Base-by-base conservation (phyloP, 2,797 vertebrate species). In the Lagorchestes hirsutus region DNA sequence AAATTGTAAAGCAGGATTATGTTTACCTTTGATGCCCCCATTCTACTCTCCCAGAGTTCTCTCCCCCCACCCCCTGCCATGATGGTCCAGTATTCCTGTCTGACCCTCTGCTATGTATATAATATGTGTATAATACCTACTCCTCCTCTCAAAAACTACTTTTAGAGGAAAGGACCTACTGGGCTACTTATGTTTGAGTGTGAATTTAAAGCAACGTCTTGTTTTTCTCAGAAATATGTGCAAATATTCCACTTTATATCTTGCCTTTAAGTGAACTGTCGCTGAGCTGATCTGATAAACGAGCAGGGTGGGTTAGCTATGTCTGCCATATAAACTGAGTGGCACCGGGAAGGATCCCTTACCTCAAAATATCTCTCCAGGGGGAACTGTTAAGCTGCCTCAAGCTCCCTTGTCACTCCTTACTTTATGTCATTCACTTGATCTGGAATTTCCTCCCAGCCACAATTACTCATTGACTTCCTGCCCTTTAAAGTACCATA, bases 101-200 rank as follows among this genome's bases (percentile, higher is more conserved):
- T 40, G 18, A 74, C 67, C 18, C 67, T 74, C 18, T 40, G 67
- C 18, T 74, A 40, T 10, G n/a, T 40, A 40, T 40, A 22, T 40
- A 18, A 74, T 74, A 40, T 6, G 34, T n/a, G 34, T 74, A 1
- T 74, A 16, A 74, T 74, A n/a, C 18, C 18, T 74, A 74, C 40
- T 13, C n/a, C 46, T 59, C 40, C 40, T 50, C 29, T 67, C 91
- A 55, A 95, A 95, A 58, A 9, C 58, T 58, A 16, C 93, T 92
- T 95, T 56, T 59, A 95, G 59, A 92, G 46, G n/a, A 40, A 94
- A 97, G 58, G 14, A 54, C 5, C 54, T 57, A 40, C 46, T 59
- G 8, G 87, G 67, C 28, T n/a, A 40, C 40, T 40, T 22, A 22
- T 40, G 40, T 18, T 16, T 74, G 40, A 74, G 16, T 74, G 22